Conservation (phyloP, 2,888 invertebrate species). For the Phlogophora meticulosa region DNA sequence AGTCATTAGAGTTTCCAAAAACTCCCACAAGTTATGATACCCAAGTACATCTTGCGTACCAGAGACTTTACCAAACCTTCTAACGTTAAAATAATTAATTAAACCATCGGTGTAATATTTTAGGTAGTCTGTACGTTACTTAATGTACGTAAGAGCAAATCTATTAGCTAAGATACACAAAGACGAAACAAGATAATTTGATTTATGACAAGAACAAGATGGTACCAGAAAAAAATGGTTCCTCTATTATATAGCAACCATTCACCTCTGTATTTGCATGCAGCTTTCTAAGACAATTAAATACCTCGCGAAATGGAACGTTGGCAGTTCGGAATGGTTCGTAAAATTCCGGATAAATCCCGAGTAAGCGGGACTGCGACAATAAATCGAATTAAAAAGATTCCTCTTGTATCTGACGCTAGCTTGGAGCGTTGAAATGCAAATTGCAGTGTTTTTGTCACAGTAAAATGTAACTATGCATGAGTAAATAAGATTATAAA, state of each 20-base stretch:
- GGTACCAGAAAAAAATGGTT: neutral
- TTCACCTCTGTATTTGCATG: neutral
- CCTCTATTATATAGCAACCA: neutral
- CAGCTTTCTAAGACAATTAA: constrained; percentile 12
- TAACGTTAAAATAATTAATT: no score
- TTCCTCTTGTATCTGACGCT: constrained; percentile 26
- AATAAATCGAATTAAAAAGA: constrained; percentile 52
- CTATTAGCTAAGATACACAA: neutral
- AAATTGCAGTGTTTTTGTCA: constrained; percentile 27
- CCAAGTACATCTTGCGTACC: no score
- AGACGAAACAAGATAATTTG: neutral
- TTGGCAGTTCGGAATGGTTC: constrained; percentile 19
- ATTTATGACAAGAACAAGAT: neutral
- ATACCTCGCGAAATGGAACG: constrained; percentile 11
- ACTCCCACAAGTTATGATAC: no score
- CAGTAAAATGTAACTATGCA: neutral
- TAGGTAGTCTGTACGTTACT: no score
- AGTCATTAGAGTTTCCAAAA: no score
- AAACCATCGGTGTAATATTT: no score
- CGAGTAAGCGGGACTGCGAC: constrained; percentile 8
- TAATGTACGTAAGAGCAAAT: neutral
- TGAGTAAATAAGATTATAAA: neutral
- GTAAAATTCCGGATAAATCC: constrained; percentile 32
- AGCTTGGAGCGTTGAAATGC: constrained; percentile 23
- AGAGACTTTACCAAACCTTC: no score